Conservation (phyloP, 2,888 invertebrate species). For the Eupithecia abbreviata region DNA sequence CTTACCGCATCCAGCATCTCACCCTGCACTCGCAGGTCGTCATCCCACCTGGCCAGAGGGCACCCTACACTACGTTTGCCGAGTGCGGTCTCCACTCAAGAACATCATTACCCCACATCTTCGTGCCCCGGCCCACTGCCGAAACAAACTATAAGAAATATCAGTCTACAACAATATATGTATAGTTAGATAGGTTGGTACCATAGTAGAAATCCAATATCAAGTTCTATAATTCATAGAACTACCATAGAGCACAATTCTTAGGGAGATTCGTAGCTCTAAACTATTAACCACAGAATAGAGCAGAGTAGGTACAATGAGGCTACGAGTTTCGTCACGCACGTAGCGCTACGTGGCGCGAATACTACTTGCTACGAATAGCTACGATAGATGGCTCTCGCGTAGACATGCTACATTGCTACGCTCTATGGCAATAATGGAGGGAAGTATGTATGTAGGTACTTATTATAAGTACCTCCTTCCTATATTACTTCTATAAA, state of each 20-base stretch:
- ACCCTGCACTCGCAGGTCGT: too few species aligned
- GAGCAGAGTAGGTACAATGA: conserved; percentile 12
- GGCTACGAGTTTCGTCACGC: conserved; percentile 22
- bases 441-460: neutral
- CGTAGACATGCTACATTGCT: conserved; percentile 17
- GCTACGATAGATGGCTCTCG: conserved; percentile 23
- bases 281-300: conserved; percentile 10
- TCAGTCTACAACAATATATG: neutral
- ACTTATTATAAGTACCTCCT: neutral
- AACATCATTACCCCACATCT: too few species aligned
- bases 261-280: neutral
- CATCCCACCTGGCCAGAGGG: too few species aligned
- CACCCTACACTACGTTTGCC: too few species aligned
- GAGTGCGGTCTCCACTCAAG: too few species aligned
- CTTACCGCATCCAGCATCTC: too few species aligned
- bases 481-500: too few species aligned
- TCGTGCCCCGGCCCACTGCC: too few species aligned
- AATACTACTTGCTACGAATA: conserved; percentile 24
- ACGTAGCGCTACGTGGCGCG: conserved; percentile 28
- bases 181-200: neutral
- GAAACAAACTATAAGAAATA: neutral
- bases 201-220: neutral
- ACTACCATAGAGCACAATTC: neutral
- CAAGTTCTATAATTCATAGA: neutral
- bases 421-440: neutral